Conservation (phyloP, 2,888 invertebrate genomes). For the Pollenia labialis region DNA sequence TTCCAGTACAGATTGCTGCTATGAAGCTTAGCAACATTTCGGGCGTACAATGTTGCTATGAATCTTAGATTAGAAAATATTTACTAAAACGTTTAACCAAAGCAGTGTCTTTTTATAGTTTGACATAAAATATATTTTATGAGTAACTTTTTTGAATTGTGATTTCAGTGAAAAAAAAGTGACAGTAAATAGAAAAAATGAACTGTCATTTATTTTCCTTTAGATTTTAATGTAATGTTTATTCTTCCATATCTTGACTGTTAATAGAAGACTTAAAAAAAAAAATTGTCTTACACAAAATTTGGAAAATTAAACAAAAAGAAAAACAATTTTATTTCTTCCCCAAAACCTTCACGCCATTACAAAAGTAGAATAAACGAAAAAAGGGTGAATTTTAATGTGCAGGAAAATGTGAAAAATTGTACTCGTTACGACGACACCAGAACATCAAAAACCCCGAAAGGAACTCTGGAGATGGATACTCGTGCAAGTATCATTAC, state of each 20-base stretch:
- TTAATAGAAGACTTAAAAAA: conserved; percentile 38
- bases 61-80: not conserved
- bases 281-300: conserved; percentile 43
- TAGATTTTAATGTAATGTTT: conserved; percentile 60
- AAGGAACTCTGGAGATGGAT: conserved; percentile 29
- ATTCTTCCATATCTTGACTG: conserved; percentile 59
- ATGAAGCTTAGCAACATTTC: not conserved
- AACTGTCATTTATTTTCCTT: conserved; percentile 44
- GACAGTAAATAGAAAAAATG: conserved; percentile 26
- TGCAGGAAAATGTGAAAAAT: conserved; percentile 52
- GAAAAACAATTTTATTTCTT: conserved; percentile 44
- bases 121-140: conserved; percentile 10
- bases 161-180: not conserved
- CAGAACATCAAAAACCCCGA: conserved; percentile 51
- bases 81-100: not conserved
- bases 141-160: conserved; percentile 23
- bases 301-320: conserved; percentile 47
- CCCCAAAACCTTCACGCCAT: not conserved
- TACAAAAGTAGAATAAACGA: conserved; percentile 2
- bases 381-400: conserved; percentile 69
- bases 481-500: conserved; percentile 47
- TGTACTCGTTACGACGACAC: conserved; percentile 50
- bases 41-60: not conserved
- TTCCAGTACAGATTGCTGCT: no score
- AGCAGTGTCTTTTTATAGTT: not conserved